Conservation (phyloP, 2,113 vertebrate species). For the Gymnarchus niloticus region DNA sequence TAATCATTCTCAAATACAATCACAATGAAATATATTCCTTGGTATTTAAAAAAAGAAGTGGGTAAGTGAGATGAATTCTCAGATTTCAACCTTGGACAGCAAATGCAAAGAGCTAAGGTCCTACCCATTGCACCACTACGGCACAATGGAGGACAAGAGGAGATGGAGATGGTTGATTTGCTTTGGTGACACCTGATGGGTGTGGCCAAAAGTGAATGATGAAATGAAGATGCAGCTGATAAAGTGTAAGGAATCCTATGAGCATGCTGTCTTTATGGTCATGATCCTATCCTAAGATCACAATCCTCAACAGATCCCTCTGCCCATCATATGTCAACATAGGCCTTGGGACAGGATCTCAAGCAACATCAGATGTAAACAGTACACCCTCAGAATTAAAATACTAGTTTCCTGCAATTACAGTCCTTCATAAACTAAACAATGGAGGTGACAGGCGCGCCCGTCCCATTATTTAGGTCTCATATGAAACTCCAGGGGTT, state of each 20-base stretch:
- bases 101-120: too few relatives aligned
- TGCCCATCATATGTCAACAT: background rate
- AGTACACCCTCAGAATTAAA: slow-evolving; percentile 47
- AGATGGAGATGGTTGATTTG: too few relatives aligned
- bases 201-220: too few relatives aligned
- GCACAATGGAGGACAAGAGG: too few relatives aligned
- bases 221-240: too few relatives aligned
- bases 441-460: slow-evolving; percentile 32
- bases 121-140: too few relatives aligned
- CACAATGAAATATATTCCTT: too few relatives aligned
- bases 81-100: too few relatives aligned
- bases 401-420: slow-evolving; percentile 47
- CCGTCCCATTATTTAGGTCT: background rate
- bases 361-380: slow-evolving; percentile 47
- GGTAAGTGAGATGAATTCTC: too few relatives aligned
- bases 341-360: slow-evolving; percentile 20
- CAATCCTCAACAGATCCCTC: background rate
- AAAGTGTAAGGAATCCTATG: background rate
- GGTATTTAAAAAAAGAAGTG: too few relatives aligned
- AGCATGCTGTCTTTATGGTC: background rate
- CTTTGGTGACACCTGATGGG: too few relatives aligned
- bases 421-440: slow-evolving; percentile 30
- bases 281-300: background rate
- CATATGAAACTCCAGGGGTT: background rate
- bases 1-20: too few relatives aligned